Percentiles rank a stretch among this genome's conserved stretches.
phyloP scores from a whole-genome alignment of 2,113 vertebrate genomes.

The Ophthalmolycus amberensis region DNA sequence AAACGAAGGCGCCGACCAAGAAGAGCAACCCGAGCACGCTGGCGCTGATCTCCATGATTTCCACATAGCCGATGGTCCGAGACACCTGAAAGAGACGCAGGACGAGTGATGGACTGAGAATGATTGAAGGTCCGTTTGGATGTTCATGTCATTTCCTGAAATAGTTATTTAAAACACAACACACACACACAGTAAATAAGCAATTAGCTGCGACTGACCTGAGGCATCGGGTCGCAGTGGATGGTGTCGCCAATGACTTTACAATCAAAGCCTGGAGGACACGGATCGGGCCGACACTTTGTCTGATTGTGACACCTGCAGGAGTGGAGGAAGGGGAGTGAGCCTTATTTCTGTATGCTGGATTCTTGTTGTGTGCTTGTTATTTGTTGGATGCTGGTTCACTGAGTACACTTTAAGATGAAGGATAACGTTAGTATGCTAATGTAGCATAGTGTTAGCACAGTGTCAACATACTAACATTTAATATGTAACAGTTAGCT shows the following conservation, averaged over 20 bases:
- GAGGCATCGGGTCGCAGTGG: constrained; percentile 76
- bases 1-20: constrained; percentile 73
- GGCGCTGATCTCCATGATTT: constrained; percentile 84
- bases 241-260: constrained; percentile 72
- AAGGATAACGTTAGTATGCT: background rate
- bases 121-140: background rate
- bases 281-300: constrained; percentile 84
- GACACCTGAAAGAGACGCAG: constrained; percentile 32
- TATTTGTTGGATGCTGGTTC: background rate
- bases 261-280: constrained; percentile 82
- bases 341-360: background rate
- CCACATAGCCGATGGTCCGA: constrained; percentile 70
- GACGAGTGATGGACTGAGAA: background rate
- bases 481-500: no score
- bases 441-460: background rate
- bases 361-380: background rate
- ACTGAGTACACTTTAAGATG: background rate
- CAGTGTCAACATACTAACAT: background rate
- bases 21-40: constrained; percentile 79
- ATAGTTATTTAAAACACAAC: no score
- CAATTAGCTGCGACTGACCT: constrained; percentile 44
- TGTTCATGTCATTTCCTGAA: no score
- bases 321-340: background rate
- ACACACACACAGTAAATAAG: background rate
- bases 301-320: constrained; percentile 86